These are phyloP conservation scores for Gonioctena quinquepunctata DNA, from an alignment of 1,140 invertebrate genomes.

Conservation along the genomic window DNA sequence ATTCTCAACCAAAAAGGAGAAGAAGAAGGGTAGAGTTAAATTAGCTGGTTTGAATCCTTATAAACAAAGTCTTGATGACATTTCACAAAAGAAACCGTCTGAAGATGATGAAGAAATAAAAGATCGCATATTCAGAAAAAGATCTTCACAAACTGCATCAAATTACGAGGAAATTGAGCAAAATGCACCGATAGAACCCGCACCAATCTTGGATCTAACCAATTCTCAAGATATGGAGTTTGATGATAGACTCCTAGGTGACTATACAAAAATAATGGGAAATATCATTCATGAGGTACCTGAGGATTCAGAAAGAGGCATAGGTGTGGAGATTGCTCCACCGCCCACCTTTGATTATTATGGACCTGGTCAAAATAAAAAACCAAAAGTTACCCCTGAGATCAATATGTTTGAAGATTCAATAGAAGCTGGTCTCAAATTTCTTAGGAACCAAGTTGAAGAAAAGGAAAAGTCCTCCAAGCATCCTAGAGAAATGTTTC, in stretches of 20 bases:
- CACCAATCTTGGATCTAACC: slow-evolving; percentile 59
- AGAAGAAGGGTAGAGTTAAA: neutral
- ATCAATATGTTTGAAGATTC: slow-evolving; percentile 62
- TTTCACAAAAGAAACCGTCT: neutral
- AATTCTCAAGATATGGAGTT: slow-evolving; percentile 41
- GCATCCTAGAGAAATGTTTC: neutral
- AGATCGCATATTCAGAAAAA: neutral
- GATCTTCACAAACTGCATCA: no score
- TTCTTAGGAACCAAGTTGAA: slow-evolving; percentile 66
- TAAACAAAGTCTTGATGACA: neutral
- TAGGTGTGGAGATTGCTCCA: slow-evolving; percentile 64
- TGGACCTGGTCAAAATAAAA: slow-evolving; percentile 58
- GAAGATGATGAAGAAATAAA: neutral
- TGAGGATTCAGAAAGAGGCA: slow-evolving; percentile 30
- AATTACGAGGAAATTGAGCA: slow-evolving; percentile 1
- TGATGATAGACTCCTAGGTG: slow-evolving; percentile 26
- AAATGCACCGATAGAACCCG: slow-evolving; percentile 35
- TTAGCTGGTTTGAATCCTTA: neutral
- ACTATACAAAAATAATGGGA: slow-evolving; percentile 27
- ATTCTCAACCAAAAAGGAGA: slow-evolving; percentile 47
- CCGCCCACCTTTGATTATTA: slow-evolving; percentile 68
- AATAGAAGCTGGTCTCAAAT: slow-evolving; percentile 70
- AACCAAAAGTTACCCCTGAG: slow-evolving; percentile 40
- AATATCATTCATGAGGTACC: slow-evolving; percentile 28
- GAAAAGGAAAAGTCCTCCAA: slow-evolving; percentile 49